Percentiles rank a stretch among this genome's conserved stretches.
phyloP scores from a whole-genome alignment of 2,888 invertebrate species.

The Cantharis flavilabris region DNA sequence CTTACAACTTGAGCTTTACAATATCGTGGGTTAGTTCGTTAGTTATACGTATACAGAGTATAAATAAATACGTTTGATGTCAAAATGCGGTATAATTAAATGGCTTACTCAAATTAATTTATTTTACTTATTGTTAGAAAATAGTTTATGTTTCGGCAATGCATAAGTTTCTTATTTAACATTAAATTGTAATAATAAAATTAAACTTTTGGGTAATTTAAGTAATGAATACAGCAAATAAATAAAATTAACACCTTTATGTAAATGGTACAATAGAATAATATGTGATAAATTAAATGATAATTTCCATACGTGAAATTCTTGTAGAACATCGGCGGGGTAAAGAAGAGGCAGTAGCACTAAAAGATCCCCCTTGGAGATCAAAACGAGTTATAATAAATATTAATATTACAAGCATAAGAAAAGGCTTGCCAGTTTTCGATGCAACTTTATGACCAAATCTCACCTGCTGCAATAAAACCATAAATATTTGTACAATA shows the following conservation, averaged over 20 bases:
- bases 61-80: neutral
- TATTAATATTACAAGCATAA: constrained; percentile 55
- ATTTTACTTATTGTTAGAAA: neutral
- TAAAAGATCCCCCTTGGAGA: constrained; percentile 52
- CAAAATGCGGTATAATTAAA: neutral
- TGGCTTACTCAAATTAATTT: neutral
- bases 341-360: constrained; percentile 52
- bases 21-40: neutral
- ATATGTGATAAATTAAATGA: constrained; percentile 55
- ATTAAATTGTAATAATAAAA: constrained; percentile 6
- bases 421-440: constrained; percentile 42
- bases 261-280: constrained; percentile 54
- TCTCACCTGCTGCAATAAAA: constrained; percentile 56
- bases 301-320: constrained; percentile 56
- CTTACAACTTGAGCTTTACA: neutral
- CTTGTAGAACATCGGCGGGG: constrained; percentile 43
- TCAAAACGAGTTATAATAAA: constrained; percentile 55
- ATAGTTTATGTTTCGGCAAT: neutral
- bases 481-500: constrained; percentile 56
- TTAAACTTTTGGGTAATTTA: constrained; percentile 32
- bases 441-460: constrained; percentile 39
- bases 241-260: constrained; percentile 55
- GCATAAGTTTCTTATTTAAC: neutral
- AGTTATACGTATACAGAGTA: neutral
- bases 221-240: constrained; percentile 51